Evolutionary conservation across 2,113 vertebrate genomes (phyloP).

Genomic region (Ovibos moschatus): DNA sequence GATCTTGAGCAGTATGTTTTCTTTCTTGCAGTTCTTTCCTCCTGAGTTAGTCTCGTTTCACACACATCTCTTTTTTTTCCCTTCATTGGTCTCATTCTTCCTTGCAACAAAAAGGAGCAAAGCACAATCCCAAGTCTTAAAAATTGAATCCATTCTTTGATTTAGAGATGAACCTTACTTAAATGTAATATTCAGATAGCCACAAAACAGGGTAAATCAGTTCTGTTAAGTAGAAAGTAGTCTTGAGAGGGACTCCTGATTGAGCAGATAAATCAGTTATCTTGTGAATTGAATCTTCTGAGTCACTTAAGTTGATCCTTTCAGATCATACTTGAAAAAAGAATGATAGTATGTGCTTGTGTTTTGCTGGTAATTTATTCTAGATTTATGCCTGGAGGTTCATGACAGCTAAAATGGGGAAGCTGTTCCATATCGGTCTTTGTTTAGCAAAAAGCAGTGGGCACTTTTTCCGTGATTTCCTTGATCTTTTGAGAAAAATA

Average conservation of each 20-base stretch:
- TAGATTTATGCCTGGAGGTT: not conserved
- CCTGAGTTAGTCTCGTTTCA: not conserved
- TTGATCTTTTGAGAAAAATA: not conserved
- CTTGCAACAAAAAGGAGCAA: slow-evolving; percentile 33
- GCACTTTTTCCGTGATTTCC: not conserved
- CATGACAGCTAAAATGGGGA: not conserved
- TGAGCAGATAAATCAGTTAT: not conserved
- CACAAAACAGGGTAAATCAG: not conserved
- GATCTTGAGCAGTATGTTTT: slow-evolving; percentile 37
- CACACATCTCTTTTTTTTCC: slow-evolving; percentile 19
- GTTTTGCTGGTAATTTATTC: not conserved
- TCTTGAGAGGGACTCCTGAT: not conserved
- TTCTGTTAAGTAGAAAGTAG: not conserved
- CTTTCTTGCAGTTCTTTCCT: not conserved
- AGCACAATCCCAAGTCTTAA: not conserved
- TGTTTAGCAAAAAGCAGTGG: not conserved
- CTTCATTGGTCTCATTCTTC: not conserved
- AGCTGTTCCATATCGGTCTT: not conserved
- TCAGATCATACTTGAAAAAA: not conserved
- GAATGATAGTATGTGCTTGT: not conserved
- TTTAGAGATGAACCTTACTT: slow-evolving; percentile 15
- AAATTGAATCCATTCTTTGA: slow-evolving; percentile 45
- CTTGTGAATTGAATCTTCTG: not conserved
- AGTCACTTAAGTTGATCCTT: not conserved
- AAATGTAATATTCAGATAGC: slow-evolving; percentile 4